A percentile compares a stretch with the other conserved stretches of the same genome.
These are phyloP conservation scores for Phoxinus phoxinus DNA, from an alignment of 2,113 vertebrate species.

Conservation along the genomic window DNA sequence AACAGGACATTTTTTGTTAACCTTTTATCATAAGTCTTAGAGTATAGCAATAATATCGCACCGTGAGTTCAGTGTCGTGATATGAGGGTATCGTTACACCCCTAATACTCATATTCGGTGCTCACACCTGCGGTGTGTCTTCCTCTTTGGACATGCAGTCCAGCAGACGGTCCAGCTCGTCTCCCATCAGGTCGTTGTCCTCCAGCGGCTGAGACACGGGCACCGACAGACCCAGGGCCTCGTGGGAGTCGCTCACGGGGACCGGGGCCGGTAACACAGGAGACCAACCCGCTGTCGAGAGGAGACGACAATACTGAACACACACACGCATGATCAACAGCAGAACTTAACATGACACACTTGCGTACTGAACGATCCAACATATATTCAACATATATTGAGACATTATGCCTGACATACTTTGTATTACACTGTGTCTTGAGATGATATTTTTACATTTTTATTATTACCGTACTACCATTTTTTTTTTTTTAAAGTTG, in stretches of 20 bases:
- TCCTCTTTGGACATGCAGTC: constrained; percentile 78
- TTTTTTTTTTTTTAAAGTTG: too few relatives aligned
- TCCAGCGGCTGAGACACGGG: constrained; percentile 77
- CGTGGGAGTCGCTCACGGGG: constrained; percentile 63
- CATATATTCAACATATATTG: too few relatives aligned
- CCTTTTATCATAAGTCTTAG: too few relatives aligned
- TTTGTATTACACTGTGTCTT: too few relatives aligned
- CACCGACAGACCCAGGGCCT: constrained; percentile 60
- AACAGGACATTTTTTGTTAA: too few relatives aligned
- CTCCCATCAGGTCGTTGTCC: constrained; percentile 88
- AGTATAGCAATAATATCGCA: too few relatives aligned
- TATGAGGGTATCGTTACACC: too few relatives aligned
- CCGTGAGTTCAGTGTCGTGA: too few relatives aligned
- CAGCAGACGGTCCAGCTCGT: constrained; percentile 89
- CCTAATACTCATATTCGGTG: too few relatives aligned
- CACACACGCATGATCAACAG: neutral
- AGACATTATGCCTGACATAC: too few relatives aligned
- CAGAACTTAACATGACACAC: neutral
- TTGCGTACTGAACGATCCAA: neutral
- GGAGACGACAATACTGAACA: neutral
- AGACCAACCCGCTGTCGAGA: constrained; percentile 54
- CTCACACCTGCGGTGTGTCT: constrained; percentile 75
- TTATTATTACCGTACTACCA: too few relatives aligned
- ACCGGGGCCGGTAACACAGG: constrained; percentile 64
- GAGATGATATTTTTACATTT: too few relatives aligned